Conservation (phyloP, 1,140 invertebrate genomes). For the Calephelis nemesis region DNA sequence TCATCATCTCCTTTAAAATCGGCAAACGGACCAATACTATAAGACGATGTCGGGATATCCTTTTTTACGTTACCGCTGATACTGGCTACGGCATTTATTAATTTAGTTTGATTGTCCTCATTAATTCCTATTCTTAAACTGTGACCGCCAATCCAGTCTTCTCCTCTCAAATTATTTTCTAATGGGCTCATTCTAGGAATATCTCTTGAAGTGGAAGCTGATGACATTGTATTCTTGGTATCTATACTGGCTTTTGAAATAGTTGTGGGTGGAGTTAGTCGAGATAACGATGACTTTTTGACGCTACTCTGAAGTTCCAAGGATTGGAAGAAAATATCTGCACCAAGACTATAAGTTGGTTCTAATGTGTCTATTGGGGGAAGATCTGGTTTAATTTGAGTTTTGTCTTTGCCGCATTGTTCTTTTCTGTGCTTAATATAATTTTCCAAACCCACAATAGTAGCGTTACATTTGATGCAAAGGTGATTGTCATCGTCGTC, state of each 20-base stretch:
- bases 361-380: slow-evolving; percentile 60
- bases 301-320: slow-evolving; percentile 89
- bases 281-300: slow-evolving; percentile 76
- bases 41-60: slow-evolving; percentile 63
- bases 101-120: slow-evolving; percentile 80
- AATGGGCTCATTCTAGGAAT: slow-evolving; percentile 62
- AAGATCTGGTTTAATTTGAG: slow-evolving; percentile 52
- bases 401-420: slow-evolving; percentile 77
- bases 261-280: slow-evolving; percentile 59
- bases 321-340: slow-evolving; percentile 91
- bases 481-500: slow-evolving; percentile 90
- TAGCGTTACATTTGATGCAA: slow-evolving; percentile 91
- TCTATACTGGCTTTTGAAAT: slow-evolving; percentile 71
- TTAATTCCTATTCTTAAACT: slow-evolving; percentile 76
- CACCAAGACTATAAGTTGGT: slow-evolving; percentile 81
- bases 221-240: slow-evolving; percentile 47
- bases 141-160: slow-evolving; percentile 81
- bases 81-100: slow-evolving; percentile 82
- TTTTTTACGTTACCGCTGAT: slow-evolving; percentile 79
- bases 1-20: slow-evolving; percentile 80
- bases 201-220: slow-evolving; percentile 56
- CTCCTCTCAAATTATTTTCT: slow-evolving; percentile 70
- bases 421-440: slow-evolving; percentile 90
- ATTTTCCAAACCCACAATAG: slow-evolving; percentile 88
- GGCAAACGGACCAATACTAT: slow-evolving; percentile 67